Conservation (phyloP, 2,888 invertebrate species). For the Lagria hirta region DNA sequence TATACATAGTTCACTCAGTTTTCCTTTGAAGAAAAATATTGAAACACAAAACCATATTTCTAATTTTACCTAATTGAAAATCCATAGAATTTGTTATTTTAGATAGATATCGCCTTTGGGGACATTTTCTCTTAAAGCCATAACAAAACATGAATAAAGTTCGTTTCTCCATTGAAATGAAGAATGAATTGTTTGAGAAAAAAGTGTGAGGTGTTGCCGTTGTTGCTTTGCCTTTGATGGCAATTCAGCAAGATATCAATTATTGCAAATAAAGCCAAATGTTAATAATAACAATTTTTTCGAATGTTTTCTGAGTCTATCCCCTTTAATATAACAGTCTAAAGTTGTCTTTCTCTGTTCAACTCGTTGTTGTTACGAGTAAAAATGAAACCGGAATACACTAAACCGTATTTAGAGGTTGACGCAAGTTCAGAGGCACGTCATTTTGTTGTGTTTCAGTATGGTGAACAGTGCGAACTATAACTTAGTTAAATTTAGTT, state of each 20-base stretch:
- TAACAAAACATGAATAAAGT: too few relatives aligned
- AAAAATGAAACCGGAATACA: constrained; percentile 42
- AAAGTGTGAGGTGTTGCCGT: constrained; percentile 4
- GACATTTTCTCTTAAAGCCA: too few relatives aligned
- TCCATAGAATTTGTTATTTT: too few relatives aligned
- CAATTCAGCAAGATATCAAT: constrained; percentile 4
- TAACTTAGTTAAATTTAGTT: too few relatives aligned
- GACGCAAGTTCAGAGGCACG: constrained; percentile 14
- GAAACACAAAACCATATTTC: too few relatives aligned
- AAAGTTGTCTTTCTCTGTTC: constrained; percentile 40
- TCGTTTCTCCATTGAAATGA: too few relatives aligned
- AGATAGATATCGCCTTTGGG: too few relatives aligned
- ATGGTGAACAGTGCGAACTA: neutral
- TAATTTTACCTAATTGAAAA: too few relatives aligned
- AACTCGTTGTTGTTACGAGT: constrained; percentile 32
- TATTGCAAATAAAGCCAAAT: constrained; percentile 22
- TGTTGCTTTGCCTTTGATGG: neutral
- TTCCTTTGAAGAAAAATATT: too few relatives aligned
- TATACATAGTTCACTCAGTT: too few relatives aligned
- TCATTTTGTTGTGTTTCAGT: constrained; percentile 23
- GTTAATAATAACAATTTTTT: constrained; percentile 32
- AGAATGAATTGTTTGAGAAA: too few relatives aligned
- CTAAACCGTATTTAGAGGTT: constrained; percentile 33
- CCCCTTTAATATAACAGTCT: constrained; percentile 52
- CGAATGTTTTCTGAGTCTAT: constrained; percentile 37